These are phyloP conservation scores for Siniperca knerii DNA, from an alignment of 2,113 vertebrate genomes.

Conservation along the genomic window DNA sequence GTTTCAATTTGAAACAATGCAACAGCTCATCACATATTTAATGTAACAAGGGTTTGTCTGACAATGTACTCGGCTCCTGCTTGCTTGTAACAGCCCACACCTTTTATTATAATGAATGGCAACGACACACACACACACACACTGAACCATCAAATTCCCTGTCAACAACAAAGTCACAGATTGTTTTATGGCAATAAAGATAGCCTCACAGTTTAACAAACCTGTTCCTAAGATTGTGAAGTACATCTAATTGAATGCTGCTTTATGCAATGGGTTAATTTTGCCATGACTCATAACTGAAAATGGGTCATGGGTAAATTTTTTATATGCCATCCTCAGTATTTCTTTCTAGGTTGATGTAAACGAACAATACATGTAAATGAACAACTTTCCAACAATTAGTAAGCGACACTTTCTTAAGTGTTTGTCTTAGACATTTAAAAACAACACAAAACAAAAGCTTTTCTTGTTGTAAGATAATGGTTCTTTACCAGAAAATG, in stretches of 20 bases:
- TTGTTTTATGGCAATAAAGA: neutral
- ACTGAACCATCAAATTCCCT: neutral
- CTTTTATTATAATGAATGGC: slow-evolving; percentile 17
- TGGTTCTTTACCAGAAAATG: neutral
- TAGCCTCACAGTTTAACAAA: neutral
- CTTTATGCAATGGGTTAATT: neutral
- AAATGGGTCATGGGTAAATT: neutral
- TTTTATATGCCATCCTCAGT: neutral
- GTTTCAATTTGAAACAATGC: slow-evolving; percentile 36
- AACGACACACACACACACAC: neutral
- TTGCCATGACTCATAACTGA: neutral
- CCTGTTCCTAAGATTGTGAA: neutral
- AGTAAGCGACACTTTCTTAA: neutral
- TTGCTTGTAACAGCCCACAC: neutral
- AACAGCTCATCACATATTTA: neutral
- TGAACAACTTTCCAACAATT: neutral
- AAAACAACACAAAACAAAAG: neutral
- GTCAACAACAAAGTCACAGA: neutral
- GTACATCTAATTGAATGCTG: neutral
- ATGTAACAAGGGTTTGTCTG: neutral
- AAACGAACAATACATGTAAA: neutral
- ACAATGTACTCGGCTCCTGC: neutral
- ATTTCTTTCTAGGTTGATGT: neutral
- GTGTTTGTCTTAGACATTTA: neutral
- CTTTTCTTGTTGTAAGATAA: neutral